These are phyloP conservation scores for Salvelinus fontinalis DNA, from an alignment of 2,113 vertebrate genomes.

Conservation along the genomic window DNA sequence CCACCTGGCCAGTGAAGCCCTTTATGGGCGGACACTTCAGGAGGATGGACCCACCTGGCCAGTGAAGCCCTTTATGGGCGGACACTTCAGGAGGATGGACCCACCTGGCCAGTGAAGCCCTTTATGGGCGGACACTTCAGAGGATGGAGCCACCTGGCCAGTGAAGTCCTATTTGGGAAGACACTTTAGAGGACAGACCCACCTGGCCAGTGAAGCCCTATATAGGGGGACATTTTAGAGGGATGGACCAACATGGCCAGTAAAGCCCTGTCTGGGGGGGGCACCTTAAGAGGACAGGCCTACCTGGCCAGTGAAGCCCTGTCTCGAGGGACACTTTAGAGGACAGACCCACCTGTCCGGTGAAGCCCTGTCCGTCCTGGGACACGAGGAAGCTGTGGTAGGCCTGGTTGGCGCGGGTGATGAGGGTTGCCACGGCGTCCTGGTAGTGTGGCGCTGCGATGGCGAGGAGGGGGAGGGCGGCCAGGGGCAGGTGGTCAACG, in stretches of 20 bases:
- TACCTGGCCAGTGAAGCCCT: slow-evolving; percentile 77
- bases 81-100: too few species aligned
- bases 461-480: slow-evolving; percentile 92
- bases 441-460: slow-evolving; percentile 95
- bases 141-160: background rate
- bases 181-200: too few species aligned
- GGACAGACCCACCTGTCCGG: slow-evolving; percentile 57
- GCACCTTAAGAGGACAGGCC: slow-evolving; percentile 76
- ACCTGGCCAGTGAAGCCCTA: too few species aligned
- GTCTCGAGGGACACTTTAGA: slow-evolving; percentile 43
- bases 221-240: slow-evolving; percentile 7
- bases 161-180: too few species aligned
- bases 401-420: slow-evolving; percentile 90
- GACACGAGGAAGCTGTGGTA: slow-evolving; percentile 92
- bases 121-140: background rate
- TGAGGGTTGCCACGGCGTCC: slow-evolving; percentile 90
- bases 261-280: slow-evolving; percentile 84
- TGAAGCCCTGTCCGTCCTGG: slow-evolving; percentile 89
- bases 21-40: too few species aligned
- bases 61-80: too few species aligned
- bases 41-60: too few species aligned
- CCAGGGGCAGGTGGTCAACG: slow-evolving; percentile 94
- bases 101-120: too few species aligned
- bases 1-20: slow-evolving; percentile 51
- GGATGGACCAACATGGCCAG: slow-evolving; percentile 77